A percentile compares a stretch with the other conserved stretches of the same genome.
Conservation (phyloP, 2,888 invertebrate genomes). For the Leptinotarsa haldemani region DNA sequence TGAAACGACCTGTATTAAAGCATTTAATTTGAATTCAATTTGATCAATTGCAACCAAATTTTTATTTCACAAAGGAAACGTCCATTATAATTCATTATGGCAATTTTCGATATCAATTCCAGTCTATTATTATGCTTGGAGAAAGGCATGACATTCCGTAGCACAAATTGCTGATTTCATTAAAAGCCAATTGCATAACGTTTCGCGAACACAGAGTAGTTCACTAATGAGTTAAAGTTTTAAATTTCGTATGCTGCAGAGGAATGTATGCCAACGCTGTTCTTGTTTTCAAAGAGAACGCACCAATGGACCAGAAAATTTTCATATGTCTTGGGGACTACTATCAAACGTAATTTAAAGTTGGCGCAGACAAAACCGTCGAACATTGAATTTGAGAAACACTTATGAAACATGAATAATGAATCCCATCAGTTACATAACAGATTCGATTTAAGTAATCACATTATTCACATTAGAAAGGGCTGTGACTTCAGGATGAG, state of each 20-base stretch:
- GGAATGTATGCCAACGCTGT: constrained; percentile 2
- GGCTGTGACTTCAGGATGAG: too few species aligned
- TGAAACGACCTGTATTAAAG: not conserved
- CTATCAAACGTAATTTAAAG: not conserved
- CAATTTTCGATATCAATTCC: constrained; percentile 35
- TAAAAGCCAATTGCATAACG: constrained; percentile 34
- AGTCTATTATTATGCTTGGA: constrained; percentile 33
- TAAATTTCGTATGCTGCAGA: not conserved
- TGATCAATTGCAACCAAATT: not conserved
- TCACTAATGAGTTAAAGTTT: constrained; percentile 14
- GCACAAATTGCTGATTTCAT: constrained; percentile 35
- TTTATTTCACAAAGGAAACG: constrained; percentile 31
- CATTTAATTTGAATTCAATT: not conserved
- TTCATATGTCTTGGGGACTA: not conserved
- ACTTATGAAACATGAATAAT: not conserved
- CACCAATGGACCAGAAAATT: constrained; percentile 15
- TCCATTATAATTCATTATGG: constrained; percentile 32
- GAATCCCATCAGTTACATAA: not conserved
- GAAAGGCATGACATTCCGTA: constrained; percentile 37
- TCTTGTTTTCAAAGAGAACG: not conserved
- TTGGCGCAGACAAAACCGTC: not conserved
- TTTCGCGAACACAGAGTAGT: constrained; percentile 28
- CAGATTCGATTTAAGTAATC: not conserved
- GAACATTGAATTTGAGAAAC: not conserved
- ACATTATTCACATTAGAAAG: too few species aligned